Evolutionary conservation across 2,888 invertebrate genomes (phyloP), one percentile per base, ranked within the genome.

Genomic region (Megamerina dolium): DNA sequence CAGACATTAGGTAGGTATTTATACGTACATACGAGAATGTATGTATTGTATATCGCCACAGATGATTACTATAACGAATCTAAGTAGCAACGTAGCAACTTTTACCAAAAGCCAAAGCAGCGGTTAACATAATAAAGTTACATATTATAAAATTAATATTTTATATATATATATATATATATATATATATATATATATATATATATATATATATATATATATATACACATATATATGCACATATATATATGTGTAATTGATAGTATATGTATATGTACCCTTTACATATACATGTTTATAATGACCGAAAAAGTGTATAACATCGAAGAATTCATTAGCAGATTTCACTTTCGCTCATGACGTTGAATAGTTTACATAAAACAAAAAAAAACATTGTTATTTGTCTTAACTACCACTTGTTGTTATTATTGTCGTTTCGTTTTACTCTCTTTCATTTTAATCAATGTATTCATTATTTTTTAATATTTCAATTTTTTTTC

Each of bases 261-360:
- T n/a, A n/a, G n/a, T n/a, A n/a, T n/a, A n/a, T n/a, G n/a, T n/a
- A n/a, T n/a, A n/a, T n/a, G n/a, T n/a, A n/a, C n/a, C n/a, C n/a
- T n/a, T n/a, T n/a, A n/a, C n/a, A n/a, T n/a, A n/a, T n/a, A n/a
- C n/a, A n/a, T n/a, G n/a, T n/a, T n/a, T n/a, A 16, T 13, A 18
- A 34, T 64, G 57, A 61, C 60, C 63, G 58, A 58, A 63, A n/a
- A 62, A 61, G 64, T 64, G 63, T 63, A 63, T 64, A 63, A 61
- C 64, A 60, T 56, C 60, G 62, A 64, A 64, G 62, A 64, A 64
- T 62, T 64, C 64, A 64, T 62, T 64, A 64, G 63, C 63, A 63
- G 65, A 65, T 65, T 65, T 65, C 66, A 65, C 66, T 65, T 65
- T 65, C 66, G 64, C 64, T 65, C 58, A 61, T 65, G 66, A 65